These are phyloP conservation scores for Pelodytes ibericus DNA, from an alignment of 2,797 vertebrate genomes.

Conservation along the genomic window DNA sequence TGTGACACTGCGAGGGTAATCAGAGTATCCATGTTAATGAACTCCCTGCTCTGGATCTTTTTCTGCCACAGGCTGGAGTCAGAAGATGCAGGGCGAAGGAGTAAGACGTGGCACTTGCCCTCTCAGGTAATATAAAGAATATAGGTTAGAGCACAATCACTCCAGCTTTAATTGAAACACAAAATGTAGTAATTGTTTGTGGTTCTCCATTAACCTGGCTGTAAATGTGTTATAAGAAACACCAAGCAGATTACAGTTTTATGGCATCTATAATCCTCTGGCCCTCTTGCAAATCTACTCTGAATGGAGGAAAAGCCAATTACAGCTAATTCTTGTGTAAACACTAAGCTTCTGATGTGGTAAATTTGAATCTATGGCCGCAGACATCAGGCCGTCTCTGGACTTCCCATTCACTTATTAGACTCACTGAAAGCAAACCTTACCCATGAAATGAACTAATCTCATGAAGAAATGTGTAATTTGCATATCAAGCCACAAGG, in stretches of 20 bases:
- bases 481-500: too few relatives aligned
- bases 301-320: conserved; percentile 37
- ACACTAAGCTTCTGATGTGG: conserved; percentile 29
- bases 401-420: not conserved
- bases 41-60: not conserved
- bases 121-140: conserved; percentile 14
- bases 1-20: not conserved
- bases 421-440: too few relatives aligned
- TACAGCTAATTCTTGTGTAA: conserved; percentile 36
- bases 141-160: conserved; percentile 14
- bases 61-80: not conserved
- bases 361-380: conserved; percentile 10
- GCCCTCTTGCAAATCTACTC: conserved; percentile 40
- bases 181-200: conserved; percentile 19
- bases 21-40: not conserved
- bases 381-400: conserved; percentile 11
- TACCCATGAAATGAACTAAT: too few relatives aligned
- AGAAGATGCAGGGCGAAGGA: not conserved
- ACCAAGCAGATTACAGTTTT: conserved; percentile 37
- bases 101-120: not conserved
- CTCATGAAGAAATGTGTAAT: too few relatives aligned
- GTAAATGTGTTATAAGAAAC: conserved; percentile 18
- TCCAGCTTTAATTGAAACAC: conserved; percentile 7
- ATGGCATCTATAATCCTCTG: conserved; percentile 26
- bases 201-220: conserved; percentile 20